phyloP scores from a whole-genome alignment of 2,113 vertebrate species.

The Pongo abelii region DNA sequence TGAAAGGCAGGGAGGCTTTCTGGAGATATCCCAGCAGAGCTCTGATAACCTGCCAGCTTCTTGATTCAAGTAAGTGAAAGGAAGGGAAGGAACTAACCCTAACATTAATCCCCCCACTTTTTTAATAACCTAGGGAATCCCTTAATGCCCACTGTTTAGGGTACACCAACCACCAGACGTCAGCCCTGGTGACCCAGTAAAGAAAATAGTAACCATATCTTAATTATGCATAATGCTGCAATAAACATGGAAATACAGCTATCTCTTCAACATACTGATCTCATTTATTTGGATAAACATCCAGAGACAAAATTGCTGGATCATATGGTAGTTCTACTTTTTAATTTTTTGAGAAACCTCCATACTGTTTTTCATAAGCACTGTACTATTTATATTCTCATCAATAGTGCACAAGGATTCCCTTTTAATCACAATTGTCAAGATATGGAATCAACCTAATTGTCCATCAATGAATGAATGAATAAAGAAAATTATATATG shows the following conservation, averaged over 20 bases:
- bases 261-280: not conserved
- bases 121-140: not conserved
- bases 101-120: not conserved
- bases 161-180: not conserved
- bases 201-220: not conserved
- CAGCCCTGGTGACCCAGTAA: not conserved
- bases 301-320: not conserved
- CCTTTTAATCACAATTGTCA: not conserved
- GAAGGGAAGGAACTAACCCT: rapidly evolving
- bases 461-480: not conserved
- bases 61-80: not conserved
- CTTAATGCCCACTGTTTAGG: not conserved
- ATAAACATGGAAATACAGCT: not conserved
- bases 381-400: not conserved
- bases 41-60: not conserved
- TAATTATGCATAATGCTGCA: not conserved
- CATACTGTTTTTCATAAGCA: not conserved
- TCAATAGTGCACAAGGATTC: not conserved
- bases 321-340: not conserved
- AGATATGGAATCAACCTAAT: not conserved
- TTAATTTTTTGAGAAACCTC: not conserved
- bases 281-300: not conserved
- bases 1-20: not conserved
- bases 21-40: not conserved
- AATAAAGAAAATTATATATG: not conserved